Percentiles rank a stretch among this genome's conserved stretches.
Conservation (phyloP, 2,113 vertebrate species). For the Columba janthina region DNA sequence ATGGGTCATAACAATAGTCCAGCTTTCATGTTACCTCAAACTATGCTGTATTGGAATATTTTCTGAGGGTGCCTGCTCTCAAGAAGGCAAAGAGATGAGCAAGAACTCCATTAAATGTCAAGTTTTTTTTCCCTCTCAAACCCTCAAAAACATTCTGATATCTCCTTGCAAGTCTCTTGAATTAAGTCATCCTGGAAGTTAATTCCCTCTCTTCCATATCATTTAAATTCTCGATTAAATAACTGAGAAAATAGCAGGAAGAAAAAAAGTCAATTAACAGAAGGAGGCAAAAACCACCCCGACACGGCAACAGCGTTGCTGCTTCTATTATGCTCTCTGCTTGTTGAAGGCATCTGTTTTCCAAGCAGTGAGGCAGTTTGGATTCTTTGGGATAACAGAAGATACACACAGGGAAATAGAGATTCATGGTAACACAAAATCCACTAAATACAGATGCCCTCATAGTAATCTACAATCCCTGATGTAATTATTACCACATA, state of each 20-base stretch:
- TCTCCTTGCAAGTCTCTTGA: background rate
- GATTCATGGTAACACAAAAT: background rate
- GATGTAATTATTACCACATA: background rate
- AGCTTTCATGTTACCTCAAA: background rate
- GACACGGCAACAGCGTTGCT: background rate
- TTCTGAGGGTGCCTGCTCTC: background rate
- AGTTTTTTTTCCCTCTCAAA: background rate
- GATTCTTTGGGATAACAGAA: background rate
- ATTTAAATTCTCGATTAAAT: constrained; percentile 30
- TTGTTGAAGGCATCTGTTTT: background rate
- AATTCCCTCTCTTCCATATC: background rate
- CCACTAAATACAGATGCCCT: background rate
- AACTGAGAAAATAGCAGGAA: background rate
- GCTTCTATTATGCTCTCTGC: background rate
- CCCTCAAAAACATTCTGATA: background rate
- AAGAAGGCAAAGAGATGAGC: background rate
- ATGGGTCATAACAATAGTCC: background rate
- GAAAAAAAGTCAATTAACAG: background rate
- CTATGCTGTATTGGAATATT: rapidly evolving
- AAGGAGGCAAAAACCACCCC: background rate
- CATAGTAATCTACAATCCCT: background rate
- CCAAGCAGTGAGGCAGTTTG: background rate
- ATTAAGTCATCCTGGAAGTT: background rate
- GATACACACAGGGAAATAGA: background rate
- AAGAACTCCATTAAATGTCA: background rate